phyloP scores from a whole-genome alignment of 1,140 invertebrate genomes.

The Drosophila hydei region DNA sequence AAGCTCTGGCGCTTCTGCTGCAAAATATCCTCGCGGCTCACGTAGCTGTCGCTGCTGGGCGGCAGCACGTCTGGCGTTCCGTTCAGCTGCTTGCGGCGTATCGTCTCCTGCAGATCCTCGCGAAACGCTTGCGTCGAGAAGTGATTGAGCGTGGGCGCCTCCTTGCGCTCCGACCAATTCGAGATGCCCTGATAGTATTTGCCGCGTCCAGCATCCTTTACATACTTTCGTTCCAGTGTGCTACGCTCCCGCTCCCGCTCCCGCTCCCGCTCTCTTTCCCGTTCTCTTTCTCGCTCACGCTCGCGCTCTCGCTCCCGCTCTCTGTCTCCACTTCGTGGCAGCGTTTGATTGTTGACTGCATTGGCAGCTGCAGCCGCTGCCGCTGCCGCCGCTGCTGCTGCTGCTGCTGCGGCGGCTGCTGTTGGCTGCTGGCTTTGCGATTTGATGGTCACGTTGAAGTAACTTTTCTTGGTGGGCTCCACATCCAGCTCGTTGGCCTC shows the following conservation, averaged over 20 bases:
- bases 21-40: slow-evolving; percentile 77
- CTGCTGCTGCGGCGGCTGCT: slow-evolving; percentile 25
- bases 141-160: slow-evolving; percentile 81
- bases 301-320: slow-evolving; percentile 24
- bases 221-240: slow-evolving; percentile 56
- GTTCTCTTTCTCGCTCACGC: slow-evolving; percentile 6
- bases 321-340: slow-evolving; percentile 56
- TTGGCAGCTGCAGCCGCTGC: neutral
- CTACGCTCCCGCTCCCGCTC: slow-evolving; percentile 29
- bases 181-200: slow-evolving; percentile 89
- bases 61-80: slow-evolving; percentile 7
- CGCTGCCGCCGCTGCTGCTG: neutral
- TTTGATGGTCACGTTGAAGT: slow-evolving; percentile 92
- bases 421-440: slow-evolving; percentile 86
- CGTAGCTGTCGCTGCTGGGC: slow-evolving; percentile 64
- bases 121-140: slow-evolving; percentile 80
- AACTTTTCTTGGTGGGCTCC: slow-evolving; percentile 88
- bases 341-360: slow-evolving; percentile 43
- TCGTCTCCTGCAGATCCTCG: slow-evolving; percentile 81
- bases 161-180: slow-evolving; percentile 90
- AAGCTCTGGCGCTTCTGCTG: slow-evolving; percentile 80
- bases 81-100: slow-evolving; percentile 72
- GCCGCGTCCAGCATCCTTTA: slow-evolving; percentile 47
- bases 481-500: slow-evolving; percentile 84
- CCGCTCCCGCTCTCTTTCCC: slow-evolving; percentile 24